Percentiles rank a stretch among this genome's conserved stretches.
Conservation (phyloP, 1,140 invertebrate genomes). For the Drosophila tropicalis region DNA sequence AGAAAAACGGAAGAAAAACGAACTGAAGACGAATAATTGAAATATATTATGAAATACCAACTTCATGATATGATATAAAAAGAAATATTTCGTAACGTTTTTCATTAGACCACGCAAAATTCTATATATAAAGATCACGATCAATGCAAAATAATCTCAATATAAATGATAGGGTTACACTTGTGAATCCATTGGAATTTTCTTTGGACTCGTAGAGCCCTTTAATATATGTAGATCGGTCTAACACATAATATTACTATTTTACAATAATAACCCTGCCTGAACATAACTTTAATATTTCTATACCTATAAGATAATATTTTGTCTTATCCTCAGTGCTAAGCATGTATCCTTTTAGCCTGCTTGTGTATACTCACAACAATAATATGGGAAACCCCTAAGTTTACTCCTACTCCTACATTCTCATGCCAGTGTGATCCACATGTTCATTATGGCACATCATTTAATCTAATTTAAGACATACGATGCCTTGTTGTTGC, state of each 20-base stretch:
- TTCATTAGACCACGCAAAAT: too few relatives aligned
- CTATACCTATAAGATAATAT: neutral
- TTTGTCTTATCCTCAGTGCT: neutral
- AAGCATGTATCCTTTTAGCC: neutral
- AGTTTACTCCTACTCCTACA: neutral
- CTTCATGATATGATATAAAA: too few relatives aligned
- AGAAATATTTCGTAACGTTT: too few relatives aligned
- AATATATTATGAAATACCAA: neutral
- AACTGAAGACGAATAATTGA: neutral
- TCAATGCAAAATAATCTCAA: too few relatives aligned
- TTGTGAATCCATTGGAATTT: too few relatives aligned
- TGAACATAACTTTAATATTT: neutral
- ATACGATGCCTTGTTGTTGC: conserved; percentile 54
- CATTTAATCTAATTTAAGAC: conserved; percentile 74
- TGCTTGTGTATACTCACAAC: neutral
- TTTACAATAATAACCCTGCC: neutral
- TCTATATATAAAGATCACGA: too few relatives aligned
- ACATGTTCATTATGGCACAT: conserved; percentile 77
- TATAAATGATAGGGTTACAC: too few relatives aligned
- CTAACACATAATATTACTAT: neutral
- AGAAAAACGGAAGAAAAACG: neutral
- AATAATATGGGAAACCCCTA: neutral
- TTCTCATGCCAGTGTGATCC: conserved; percentile 12
- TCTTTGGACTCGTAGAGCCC: too few relatives aligned
- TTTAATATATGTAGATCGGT: too few relatives aligned